Evolutionary conservation across 2,888 invertebrate genomes (phyloP), one percentile per base, ranked within the genome.

Genomic region (Zeuzera pyrina): DNA sequence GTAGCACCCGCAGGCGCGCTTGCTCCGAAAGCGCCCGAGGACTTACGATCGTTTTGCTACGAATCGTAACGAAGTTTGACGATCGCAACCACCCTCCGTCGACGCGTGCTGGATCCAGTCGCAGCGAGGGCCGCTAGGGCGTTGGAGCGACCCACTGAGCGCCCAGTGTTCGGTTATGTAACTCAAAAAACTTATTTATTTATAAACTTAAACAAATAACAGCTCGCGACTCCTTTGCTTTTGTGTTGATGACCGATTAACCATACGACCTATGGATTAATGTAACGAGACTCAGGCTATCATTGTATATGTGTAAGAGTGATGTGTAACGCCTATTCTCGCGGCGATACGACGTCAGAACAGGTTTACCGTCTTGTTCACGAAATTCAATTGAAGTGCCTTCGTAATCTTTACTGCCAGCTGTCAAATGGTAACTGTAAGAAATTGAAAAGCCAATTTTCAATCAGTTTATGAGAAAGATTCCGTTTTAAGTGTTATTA

Each of bases 41-140:
- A 68, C 59, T 56, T 49, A 67, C 78, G 79, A 78, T 76, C 78
- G 79, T 77, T 77, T 63, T 63, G 59, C 61, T 65, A 70, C 78
- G 79, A 73, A 58, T 62, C 69, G 60, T 73, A 77, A 73, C 81
- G 81, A 78, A 77, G 77, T 76, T 74, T 63, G 74, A 68, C 78
- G 76, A 77, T 69, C 68, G 65, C 72, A 52, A 64, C 71, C 74
- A 63, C 72, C 79, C 77, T 67, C 65, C 68, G 71, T 59, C 69
- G 76, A 70, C 72, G 76, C 77, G 74, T 69, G 76, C 66, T 68
- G 66, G 66, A 58, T 58, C 69, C 79, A 83, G 83, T 83, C 78
- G 76, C 74, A 71, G 74, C 70, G 70, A 67, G 65, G 59, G 70
- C 78, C 77, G 74, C 72, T 72, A 50, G 74, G 78, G 74, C 74